These are phyloP conservation scores for Hoplostethus mediterraneus DNA, from an alignment of 2,797 vertebrate genomes.

Conservation along the genomic window DNA sequence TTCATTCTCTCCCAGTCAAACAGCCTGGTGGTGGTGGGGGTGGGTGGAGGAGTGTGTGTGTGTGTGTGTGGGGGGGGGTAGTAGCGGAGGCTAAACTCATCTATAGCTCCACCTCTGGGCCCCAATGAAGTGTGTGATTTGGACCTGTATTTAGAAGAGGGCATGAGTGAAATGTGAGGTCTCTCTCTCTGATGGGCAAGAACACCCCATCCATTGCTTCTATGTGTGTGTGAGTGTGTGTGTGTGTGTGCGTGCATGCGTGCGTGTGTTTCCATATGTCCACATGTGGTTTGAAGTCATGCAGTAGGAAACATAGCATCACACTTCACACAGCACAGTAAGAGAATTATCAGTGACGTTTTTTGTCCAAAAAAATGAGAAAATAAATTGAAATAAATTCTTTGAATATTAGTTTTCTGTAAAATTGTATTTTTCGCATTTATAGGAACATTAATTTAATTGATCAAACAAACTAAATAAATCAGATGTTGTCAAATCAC, in stretches of 20 bases:
- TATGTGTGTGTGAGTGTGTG: conserved; percentile 6
- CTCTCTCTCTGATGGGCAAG: conserved; percentile 46
- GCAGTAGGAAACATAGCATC: conserved; percentile 12
- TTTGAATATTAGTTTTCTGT: background rate
- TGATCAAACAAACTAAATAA: conserved; percentile 18
- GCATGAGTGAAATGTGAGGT: conserved; percentile 77
- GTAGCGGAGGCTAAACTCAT: conserved; percentile 78
- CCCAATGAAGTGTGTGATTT: conserved; percentile 81
- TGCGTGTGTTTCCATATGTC: conserved; percentile 14
- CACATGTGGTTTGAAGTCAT: conserved; percentile 23
- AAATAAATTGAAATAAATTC: background rate
- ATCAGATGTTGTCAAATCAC: conserved; percentile 28
- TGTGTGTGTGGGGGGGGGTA: conserved; percentile 9
- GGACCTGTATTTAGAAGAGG: conserved; percentile 80
- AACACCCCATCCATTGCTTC: conserved; percentile 24
- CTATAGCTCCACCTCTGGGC: conserved; percentile 75
- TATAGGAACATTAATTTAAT: background rate
- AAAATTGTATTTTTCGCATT: background rate
- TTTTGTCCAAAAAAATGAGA: background rate
- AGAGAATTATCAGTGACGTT: background rate
- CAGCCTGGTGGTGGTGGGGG: conserved; percentile 54
- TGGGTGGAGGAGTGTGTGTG: background rate
- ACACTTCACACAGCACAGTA: background rate
- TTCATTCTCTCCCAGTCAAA: conserved; percentile 49
- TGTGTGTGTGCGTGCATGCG: background rate